These are phyloP conservation scores for Crocallis elinguaria DNA, from an alignment of 2,888 invertebrate genomes.

Conservation along the genomic window DNA sequence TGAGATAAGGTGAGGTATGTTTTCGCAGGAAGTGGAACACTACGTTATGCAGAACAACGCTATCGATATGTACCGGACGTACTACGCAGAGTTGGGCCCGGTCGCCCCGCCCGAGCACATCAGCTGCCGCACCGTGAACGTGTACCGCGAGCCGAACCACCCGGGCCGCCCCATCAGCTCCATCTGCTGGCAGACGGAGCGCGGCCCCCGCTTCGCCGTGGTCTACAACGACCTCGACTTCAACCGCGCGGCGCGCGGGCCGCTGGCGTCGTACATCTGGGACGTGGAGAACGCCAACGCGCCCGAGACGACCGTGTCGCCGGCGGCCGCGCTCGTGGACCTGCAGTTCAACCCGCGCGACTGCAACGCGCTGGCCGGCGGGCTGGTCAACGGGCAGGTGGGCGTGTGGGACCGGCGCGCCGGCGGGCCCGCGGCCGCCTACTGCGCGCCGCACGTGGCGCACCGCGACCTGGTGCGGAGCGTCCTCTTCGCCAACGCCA, in stretches of 20 bases:
- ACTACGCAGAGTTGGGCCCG: conserved; percentile 89
- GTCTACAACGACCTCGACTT: conserved; percentile 92
- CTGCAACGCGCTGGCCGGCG: conserved; percentile 86
- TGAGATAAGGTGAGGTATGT: too few relatives aligned
- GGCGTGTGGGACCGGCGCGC: conserved; percentile 91
- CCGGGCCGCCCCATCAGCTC: conserved; percentile 87
- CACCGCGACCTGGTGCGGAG: conserved; percentile 94
- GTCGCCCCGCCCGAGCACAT: conserved; percentile 87
- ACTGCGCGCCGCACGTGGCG: conserved; percentile 90
- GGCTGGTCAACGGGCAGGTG: conserved; percentile 88
- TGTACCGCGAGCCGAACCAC: conserved; percentile 89
- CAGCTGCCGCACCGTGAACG: conserved; percentile 91
- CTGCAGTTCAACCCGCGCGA: conserved; percentile 95
- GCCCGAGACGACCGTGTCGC: conserved; percentile 88
- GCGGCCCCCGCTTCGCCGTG: conserved; percentile 90
- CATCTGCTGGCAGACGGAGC: conserved; percentile 94
- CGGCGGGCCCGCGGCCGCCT: conserved; percentile 88
- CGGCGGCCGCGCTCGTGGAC: conserved; percentile 89
- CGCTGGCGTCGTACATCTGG: conserved; percentile 88
- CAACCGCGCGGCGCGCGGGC: conserved; percentile 79
- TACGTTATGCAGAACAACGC: conserved; percentile 96
- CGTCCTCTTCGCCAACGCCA: conserved; percentile 95
- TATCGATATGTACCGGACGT: conserved; percentile 95
- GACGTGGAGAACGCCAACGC: conserved; percentile 94
- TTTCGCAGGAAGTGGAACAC: conserved; percentile 89